Percentiles rank a stretch among this genome's conserved stretches.
Conservation (phyloP, 1,140 invertebrate genomes). For the Hyles euphorbiae region DNA sequence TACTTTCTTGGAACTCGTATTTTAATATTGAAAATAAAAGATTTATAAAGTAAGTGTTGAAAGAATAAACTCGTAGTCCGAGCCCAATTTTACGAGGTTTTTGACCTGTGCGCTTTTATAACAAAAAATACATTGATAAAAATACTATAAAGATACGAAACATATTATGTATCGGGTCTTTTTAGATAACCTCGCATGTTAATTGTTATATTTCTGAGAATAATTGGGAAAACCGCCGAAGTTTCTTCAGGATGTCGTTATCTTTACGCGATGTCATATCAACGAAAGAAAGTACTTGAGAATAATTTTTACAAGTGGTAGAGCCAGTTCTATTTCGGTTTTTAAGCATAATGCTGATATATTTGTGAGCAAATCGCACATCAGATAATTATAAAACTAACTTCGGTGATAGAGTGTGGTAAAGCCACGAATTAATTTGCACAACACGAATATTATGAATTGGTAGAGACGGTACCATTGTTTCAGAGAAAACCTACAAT, state of each 20-base stretch:
- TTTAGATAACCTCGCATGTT: slow-evolving; percentile 20
- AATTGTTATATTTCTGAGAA: slow-evolving; percentile 17
- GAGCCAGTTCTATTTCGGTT: too few relatives aligned
- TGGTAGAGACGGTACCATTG: too few relatives aligned
- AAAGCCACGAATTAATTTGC: background rate
- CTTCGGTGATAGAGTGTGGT: background rate
- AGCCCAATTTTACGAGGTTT: slow-evolving; percentile 49
- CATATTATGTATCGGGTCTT: slow-evolving; percentile 16
- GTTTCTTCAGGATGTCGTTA: background rate
- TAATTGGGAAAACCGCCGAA: slow-evolving; percentile 14
- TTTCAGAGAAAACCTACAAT: too few relatives aligned
- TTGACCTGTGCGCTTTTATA: slow-evolving; percentile 52
- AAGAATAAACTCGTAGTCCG: too few relatives aligned
- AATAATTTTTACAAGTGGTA: too few relatives aligned
- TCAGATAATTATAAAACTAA: background rate
- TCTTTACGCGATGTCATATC: too few relatives aligned
- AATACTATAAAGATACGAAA: slow-evolving; percentile 35
- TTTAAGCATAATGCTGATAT: too few relatives aligned
- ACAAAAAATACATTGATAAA: slow-evolving; percentile 41
- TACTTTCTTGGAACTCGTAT: too few relatives aligned
- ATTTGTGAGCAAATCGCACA: too few relatives aligned
- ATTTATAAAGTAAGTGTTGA: background rate
- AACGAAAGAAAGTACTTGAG: too few relatives aligned
- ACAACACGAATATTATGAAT: background rate
- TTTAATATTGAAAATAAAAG: background rate